A percentile compares a stretch with the other conserved stretches of the same genome.
Evolutionary conservation across 2,113 vertebrate species (phyloP).

Genomic region (Isichthys henryi): DNA sequence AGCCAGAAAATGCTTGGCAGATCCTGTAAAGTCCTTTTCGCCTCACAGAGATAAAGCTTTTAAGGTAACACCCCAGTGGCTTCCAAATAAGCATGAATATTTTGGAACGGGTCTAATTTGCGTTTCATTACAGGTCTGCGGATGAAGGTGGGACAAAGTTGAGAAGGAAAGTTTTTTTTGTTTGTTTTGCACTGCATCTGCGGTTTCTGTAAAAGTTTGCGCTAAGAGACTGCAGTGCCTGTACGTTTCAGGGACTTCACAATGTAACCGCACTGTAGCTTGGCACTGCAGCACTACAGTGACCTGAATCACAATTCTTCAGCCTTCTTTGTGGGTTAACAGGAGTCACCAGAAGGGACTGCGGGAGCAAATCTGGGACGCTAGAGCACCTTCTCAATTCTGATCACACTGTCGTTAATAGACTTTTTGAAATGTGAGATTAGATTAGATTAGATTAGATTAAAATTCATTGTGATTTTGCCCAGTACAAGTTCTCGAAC

Average conservation of each 20-base stretch:
- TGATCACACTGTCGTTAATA: background rate
- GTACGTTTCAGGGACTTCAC: background rate
- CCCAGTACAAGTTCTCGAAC: background rate
- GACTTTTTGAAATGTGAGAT: background rate
- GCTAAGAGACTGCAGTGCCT: background rate
- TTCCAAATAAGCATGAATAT: background rate
- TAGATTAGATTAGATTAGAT: background rate
- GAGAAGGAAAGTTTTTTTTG: background rate
- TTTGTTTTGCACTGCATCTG: background rate
- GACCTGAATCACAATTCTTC: conserved; percentile 8
- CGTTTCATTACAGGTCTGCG: background rate
- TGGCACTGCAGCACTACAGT: background rate
- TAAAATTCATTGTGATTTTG: background rate
- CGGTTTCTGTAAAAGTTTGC: background rate
- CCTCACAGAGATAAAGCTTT: background rate
- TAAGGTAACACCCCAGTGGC: background rate
- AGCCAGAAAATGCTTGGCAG: background rate
- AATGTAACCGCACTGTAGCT: background rate
- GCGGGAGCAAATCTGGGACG: background rate
- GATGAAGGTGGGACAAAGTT: background rate
- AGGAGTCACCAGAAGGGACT: background rate
- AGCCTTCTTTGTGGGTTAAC: background rate
- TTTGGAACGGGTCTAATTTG: background rate
- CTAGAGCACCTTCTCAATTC: background rate
- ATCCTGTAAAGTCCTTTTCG: background rate